Percentiles rank a stretch among this genome's conserved stretches.
Evolutionary conservation across 2,888 invertebrate species (phyloP).

Genomic region (Acanthosepion esculentum): DNA sequence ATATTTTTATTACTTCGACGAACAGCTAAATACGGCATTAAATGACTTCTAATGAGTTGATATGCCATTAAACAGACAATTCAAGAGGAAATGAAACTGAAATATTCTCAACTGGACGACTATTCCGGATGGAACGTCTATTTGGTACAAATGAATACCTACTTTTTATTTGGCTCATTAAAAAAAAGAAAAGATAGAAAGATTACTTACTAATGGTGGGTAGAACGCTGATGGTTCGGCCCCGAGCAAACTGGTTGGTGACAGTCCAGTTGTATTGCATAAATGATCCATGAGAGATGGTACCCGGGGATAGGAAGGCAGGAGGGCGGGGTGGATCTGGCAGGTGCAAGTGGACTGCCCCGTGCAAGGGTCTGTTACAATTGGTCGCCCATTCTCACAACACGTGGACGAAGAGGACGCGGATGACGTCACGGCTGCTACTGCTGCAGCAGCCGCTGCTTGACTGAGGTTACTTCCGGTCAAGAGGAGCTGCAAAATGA

Average conservation of each 20-base stretch:
- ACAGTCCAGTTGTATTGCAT: background rate
- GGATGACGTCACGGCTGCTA: conserved; percentile 34
- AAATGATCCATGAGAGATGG: conserved; percentile 15
- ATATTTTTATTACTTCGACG: no score
- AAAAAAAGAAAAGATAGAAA: background rate
- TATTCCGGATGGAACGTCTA: no score
- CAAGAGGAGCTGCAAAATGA: background rate
- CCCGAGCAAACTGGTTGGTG: background rate
- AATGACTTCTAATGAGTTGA: no score
- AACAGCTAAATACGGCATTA: no score
- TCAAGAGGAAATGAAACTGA: no score
- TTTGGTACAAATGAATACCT: no score
- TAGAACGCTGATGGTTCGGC: conserved; percentile 40
- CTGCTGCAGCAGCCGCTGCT: background rate
- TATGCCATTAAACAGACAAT: no score
- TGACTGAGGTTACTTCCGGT: background rate
- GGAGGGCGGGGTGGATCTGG: conserved; percentile 25
- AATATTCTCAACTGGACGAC: no score
- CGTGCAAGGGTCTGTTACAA: conserved; percentile 39
- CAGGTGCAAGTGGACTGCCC: conserved; percentile 44
- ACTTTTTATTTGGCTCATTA: no score
- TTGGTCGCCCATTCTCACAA: conserved; percentile 43
- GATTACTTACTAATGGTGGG: conserved; percentile 37
- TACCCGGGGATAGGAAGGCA: background rate
- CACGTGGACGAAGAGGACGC: conserved; percentile 1